A percentile compares a stretch with the other conserved stretches of the same genome.
Evolutionary conservation across 2,888 invertebrate species (phyloP).

Genomic region (Rapana venosa): DNA sequence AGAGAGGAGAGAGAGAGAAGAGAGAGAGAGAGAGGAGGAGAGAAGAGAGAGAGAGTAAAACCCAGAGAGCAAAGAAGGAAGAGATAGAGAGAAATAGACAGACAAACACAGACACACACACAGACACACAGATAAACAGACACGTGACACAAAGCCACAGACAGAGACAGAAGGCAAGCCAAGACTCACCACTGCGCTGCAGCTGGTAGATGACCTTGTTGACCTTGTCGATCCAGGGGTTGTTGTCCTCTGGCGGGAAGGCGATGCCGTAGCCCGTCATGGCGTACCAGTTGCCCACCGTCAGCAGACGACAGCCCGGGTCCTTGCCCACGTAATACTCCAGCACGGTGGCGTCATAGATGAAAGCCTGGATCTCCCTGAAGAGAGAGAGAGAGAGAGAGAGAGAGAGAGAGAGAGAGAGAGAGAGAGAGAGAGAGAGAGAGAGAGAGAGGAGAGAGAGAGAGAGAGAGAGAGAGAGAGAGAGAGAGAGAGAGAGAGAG

Average conservation of each 20-base stretch:
- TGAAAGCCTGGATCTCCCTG: not conserved
- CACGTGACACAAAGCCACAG: too few relatives aligned
- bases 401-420: not conserved
- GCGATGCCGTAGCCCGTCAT: constrained; percentile 98
- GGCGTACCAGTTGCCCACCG: constrained; percentile 98
- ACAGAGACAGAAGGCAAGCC: too few relatives aligned
- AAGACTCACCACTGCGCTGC: constrained; percentile 69
- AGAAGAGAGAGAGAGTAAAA: too few relatives aligned
- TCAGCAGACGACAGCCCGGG: constrained; percentile 93
- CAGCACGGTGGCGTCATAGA: constrained; percentile 80
- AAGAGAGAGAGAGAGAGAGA: not conserved
- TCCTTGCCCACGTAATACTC: constrained; percentile 97
- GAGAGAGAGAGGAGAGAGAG: too few relatives aligned
- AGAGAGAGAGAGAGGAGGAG: too few relatives aligned
- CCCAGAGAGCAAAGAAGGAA: too few relatives aligned
- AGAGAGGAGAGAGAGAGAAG: too few relatives aligned
- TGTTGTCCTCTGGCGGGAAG: constrained; percentile 92
- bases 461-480: too few relatives aligned
- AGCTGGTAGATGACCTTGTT: constrained; percentile 72
- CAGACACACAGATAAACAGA: too few relatives aligned
- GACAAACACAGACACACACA: too few relatives aligned
- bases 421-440: not conserved
- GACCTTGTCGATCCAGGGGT: constrained; percentile 82
- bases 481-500: too few relatives aligned
- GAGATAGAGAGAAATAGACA: too few relatives aligned